Conservation (phyloP, 53 echinoderm and acorn worm species). For the Actinopyga echinites region DNA sequence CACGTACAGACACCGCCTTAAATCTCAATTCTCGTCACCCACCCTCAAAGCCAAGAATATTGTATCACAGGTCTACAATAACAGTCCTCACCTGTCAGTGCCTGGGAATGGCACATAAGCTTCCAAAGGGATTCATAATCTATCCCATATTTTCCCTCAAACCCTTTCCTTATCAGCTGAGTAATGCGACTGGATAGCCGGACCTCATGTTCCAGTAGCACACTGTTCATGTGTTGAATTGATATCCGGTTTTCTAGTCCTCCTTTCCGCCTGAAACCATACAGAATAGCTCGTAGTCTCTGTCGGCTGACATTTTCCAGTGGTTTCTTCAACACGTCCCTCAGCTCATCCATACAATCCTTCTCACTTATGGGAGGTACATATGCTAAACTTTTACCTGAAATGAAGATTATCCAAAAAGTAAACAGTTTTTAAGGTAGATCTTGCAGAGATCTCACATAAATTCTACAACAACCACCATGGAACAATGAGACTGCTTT, state of each 20-base stretch:
- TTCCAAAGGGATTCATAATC: conserved; percentile 92
- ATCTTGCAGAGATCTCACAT: no score
- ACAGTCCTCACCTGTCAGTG: conserved; percentile 74
- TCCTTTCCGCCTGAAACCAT: conserved; percentile 86
- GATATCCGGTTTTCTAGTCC: conserved; percentile 76
- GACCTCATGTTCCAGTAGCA: conserved; percentile 84
- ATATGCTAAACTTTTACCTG: conserved; percentile 37
- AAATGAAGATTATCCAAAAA: background rate
- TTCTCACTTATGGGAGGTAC: conserved; percentile 36
- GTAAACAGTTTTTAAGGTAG: no score
- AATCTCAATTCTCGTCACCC: no score
- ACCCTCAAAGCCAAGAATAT: no score
- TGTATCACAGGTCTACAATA: no score
- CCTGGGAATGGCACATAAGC: conserved; percentile 88
- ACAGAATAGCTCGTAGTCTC: conserved; percentile 85
- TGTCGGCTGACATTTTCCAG: conserved; percentile 87
- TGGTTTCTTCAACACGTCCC: conserved; percentile 64
- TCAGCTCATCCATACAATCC: conserved; percentile 81
- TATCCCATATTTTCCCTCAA: conserved; percentile 75
- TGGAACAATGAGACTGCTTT: no score
- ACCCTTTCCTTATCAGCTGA: conserved; percentile 75
- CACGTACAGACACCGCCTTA: no score
- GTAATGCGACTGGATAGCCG: conserved; percentile 56
- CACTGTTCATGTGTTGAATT: conserved; percentile 68
- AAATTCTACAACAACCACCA: no score